phyloP scores from a whole-genome alignment of 2,888 invertebrate species.

The Dione vanillae region DNA sequence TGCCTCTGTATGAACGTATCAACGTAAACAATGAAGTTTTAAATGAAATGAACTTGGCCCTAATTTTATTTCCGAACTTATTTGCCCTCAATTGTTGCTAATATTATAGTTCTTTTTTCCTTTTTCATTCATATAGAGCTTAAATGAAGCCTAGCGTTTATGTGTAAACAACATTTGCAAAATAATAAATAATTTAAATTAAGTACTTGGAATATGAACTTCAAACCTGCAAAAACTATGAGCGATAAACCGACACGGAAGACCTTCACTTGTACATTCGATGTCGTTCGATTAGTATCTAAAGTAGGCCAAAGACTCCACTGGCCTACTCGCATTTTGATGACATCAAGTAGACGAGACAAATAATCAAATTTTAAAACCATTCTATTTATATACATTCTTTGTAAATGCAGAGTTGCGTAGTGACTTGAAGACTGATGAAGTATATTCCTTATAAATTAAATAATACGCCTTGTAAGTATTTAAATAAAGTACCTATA shows the following conservation, averaged over 20 bases:
- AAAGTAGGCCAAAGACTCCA: constrained; percentile 77
- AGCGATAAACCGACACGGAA: constrained; percentile 59
- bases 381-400: background rate
- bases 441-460: background rate
- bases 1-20: constrained; percentile 6
- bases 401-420: background rate
- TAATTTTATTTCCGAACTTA: constrained; percentile 4
- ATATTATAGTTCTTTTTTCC: background rate
- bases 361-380: constrained; percentile 39
- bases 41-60: constrained; percentile 15
- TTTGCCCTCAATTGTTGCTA: background rate
- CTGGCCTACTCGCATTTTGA: constrained; percentile 72
- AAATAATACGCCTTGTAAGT: background rate
- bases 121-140: background rate
- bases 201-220: background rate
- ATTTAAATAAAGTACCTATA: background rate
- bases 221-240: background rate
- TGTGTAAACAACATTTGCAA: too few species aligned
- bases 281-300: constrained; percentile 61
- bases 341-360: constrained; percentile 48
- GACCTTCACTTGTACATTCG: constrained; percentile 68
- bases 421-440: background rate
- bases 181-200: background rate
- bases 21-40: constrained; percentile 18
- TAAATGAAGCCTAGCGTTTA: too few species aligned